Conservation (phyloP, 1,140 invertebrate genomes). For the Drosophila paulistorum region DNA sequence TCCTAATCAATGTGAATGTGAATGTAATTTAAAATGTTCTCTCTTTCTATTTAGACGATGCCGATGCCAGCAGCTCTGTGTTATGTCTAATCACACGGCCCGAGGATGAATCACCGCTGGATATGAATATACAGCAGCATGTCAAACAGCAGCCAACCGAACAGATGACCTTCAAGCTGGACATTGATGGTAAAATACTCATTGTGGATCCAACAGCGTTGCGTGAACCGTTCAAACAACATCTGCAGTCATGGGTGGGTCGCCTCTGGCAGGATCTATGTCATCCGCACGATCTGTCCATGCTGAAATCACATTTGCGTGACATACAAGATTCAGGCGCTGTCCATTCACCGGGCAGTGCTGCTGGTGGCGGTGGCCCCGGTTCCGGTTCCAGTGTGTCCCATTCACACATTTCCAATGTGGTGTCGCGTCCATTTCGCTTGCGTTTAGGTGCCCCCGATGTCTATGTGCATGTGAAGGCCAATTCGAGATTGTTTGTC, state of each 20-base stretch:
- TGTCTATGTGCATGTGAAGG: conserved; percentile 92
- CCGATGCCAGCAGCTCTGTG: conserved; percentile 85
- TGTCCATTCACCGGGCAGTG: conserved; percentile 78
- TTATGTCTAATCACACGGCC: conserved; percentile 91
- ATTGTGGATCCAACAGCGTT: conserved; percentile 90
- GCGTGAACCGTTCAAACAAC: conserved; percentile 86
- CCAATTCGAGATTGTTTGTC: conserved; percentile 93
- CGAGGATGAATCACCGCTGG: conserved; percentile 89
- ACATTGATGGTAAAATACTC: conserved; percentile 92
- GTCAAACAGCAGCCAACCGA: conserved; percentile 86
- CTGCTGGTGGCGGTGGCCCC: conserved; percentile 9
- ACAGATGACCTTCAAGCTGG: conserved; percentile 96
- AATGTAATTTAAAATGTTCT: not conserved
- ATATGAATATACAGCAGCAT: conserved; percentile 85
- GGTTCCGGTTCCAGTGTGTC: not conserved
- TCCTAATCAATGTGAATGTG: not conserved
- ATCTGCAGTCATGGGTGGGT: conserved; percentile 87
- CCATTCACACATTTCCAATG: conserved; percentile 57
- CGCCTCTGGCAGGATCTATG: conserved; percentile 88
- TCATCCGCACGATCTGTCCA: conserved; percentile 89
- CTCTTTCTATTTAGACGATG: conserved; percentile 87
- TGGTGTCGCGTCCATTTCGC: conserved; percentile 89
- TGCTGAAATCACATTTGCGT: conserved; percentile 89
- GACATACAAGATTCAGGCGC: conserved; percentile 87
- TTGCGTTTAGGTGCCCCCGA: conserved; percentile 89